Evolutionary conservation across 1,140 invertebrate species (phyloP).

Genomic region (Argopecten irradians): DNA sequence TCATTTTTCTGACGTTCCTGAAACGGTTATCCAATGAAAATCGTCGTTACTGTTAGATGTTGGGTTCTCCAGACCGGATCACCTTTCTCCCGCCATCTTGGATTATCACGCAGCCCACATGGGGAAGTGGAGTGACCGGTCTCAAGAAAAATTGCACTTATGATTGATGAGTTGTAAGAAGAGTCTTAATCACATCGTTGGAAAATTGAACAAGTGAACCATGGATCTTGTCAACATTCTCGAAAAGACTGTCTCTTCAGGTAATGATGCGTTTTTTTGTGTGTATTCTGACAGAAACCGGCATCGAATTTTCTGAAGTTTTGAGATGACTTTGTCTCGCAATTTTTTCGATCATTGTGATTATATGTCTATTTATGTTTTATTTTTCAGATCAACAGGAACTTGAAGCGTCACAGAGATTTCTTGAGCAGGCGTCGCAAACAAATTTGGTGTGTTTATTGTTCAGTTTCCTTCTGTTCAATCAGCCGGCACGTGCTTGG

Average conservation of each 20-base stretch:
- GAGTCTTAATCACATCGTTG: neutral
- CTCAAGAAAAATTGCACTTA: constrained; percentile 25
- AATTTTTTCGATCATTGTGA: constrained; percentile 5
- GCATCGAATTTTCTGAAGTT: neutral
- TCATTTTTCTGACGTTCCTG: neutral
- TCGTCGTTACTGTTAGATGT: neutral
- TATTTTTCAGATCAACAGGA: constrained; percentile 93
- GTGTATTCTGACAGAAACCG: constrained; percentile 16
- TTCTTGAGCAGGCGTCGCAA: constrained; percentile 94
- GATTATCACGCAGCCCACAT: constrained; percentile 43
- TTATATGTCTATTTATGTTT: constrained; percentile 30
- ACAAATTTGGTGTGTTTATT: constrained; percentile 87
- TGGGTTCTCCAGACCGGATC: constrained; percentile 25
- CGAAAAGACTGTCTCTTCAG: constrained; percentile 96
- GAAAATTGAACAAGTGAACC: neutral
- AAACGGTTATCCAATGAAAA: constrained; percentile 32
- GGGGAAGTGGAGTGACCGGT: constrained; percentile 26
- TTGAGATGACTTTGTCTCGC: constrained; percentile 45
- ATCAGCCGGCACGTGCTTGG: neutral
- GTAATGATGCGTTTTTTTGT: constrained; percentile 80
- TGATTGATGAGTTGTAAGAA: neutral
- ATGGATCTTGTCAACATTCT: constrained; percentile 82
- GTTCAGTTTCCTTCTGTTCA: neutral
- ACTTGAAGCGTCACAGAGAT: constrained; percentile 92
- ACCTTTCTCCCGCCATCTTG: constrained; percentile 38